Percentiles rank a stretch among this genome's conserved stretches.
phyloP scores from a whole-genome alignment of 2,888 invertebrate genomes.

The Lasioglossum figueresi region DNA sequence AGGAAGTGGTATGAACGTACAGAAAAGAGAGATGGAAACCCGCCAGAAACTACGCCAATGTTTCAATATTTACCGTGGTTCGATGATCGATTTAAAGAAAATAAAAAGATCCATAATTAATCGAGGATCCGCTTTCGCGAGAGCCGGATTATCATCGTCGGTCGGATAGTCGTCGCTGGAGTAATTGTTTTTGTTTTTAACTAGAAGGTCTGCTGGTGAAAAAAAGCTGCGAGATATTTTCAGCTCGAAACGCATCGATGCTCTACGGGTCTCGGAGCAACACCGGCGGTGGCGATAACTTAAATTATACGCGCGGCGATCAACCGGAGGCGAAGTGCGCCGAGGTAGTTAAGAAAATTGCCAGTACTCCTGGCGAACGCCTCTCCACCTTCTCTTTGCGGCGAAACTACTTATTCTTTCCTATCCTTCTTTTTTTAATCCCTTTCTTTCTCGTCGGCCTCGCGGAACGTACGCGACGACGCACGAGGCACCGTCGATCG shows the following conservation, averaged over 20 bases:
- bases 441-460: not conserved
- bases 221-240: not conserved
- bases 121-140: not conserved
- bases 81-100: not conserved
- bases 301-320: conserved; percentile 61
- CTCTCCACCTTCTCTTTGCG: conserved; percentile 45
- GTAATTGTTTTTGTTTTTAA: not conserved
- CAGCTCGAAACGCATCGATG: conserved; percentile 6
- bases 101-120: conserved; percentile 51
- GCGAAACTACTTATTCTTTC: conserved; percentile 23
- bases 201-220: not conserved
- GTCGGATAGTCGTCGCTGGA: not conserved
- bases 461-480: not conserved
- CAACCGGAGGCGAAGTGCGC: conserved; percentile 52
- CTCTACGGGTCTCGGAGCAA: conserved; percentile 23
- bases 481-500: conserved; percentile 27
- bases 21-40: not conserved
- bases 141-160: not conserved
- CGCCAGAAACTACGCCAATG: not conserved
- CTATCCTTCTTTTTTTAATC: not conserved
- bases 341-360: conserved; percentile 68
- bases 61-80: not conserved
- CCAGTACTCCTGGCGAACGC: conserved; percentile 46
- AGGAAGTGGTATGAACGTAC: not conserved
- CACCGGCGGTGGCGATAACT: conserved; percentile 57